phyloP scores from a whole-genome alignment of 2,113 vertebrate species.

The Zosterops pallidus region DNA sequence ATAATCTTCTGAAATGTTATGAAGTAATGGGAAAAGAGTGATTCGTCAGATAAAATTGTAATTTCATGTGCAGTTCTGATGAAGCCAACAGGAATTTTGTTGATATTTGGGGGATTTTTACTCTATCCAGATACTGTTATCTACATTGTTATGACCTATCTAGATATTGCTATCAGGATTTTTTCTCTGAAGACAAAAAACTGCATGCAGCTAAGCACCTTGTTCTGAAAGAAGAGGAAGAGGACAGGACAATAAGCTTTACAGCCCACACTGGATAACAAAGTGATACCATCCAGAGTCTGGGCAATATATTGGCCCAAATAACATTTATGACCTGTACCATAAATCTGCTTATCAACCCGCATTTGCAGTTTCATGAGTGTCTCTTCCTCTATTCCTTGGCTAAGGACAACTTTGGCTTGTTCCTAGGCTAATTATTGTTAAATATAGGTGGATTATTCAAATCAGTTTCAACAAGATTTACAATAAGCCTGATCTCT shows the following conservation, averaged over 20 bases:
- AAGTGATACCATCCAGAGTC: neutral
- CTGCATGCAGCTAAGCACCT: neutral
- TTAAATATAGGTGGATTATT: neutral
- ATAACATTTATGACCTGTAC: neutral
- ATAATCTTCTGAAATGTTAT: neutral
- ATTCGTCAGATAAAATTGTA: neutral
- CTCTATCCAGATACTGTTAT: neutral
- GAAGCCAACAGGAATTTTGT: neutral
- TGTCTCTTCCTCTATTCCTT: neutral
- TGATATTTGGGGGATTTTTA: neutral
- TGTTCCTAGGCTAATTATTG: neutral
- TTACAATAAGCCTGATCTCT: neutral
- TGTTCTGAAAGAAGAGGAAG: neutral
- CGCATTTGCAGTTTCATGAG: neutral
- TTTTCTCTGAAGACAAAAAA: neutral
- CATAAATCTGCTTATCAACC: neutral
- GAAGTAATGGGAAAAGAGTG: neutral
- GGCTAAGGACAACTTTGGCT: neutral
- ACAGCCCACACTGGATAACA: accelerated
- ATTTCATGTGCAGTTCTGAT: neutral
- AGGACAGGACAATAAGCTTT: neutral
- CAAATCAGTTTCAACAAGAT: neutral
- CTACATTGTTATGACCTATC: neutral
- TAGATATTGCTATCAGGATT: neutral
- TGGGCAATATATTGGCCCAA: neutral